Percentiles rank a stretch among this genome's conserved stretches.
Conservation (phyloP, 2,797 vertebrate genomes). For the Karalla daura region DNA sequence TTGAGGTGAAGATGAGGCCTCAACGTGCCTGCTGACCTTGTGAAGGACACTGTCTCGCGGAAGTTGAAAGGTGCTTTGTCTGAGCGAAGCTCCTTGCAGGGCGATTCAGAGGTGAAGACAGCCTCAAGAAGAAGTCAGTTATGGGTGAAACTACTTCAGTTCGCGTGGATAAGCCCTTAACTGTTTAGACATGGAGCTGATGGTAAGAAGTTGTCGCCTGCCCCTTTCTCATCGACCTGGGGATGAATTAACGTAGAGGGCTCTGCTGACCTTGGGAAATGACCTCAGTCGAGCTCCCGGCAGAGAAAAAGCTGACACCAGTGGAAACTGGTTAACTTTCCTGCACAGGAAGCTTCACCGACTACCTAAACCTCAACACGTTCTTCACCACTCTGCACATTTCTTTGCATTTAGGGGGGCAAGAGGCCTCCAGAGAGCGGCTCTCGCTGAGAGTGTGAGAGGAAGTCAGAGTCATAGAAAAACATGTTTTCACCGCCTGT, state of each 20-base stretch:
- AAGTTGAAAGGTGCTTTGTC: neutral
- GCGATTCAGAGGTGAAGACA: neutral
- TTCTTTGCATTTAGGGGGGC: neutral
- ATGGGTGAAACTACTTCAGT: neutral
- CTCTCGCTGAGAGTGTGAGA: neutral
- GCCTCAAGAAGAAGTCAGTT: neutral
- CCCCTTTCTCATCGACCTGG: neutral
- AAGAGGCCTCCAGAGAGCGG: neutral
- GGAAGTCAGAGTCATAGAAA: neutral
- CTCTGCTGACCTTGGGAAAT: constrained; percentile 65
- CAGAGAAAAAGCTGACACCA: constrained; percentile 51
- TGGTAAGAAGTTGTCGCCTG: neutral
- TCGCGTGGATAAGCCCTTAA: fast-evolving
- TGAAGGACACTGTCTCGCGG: constrained; percentile 42
- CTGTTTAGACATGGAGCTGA: neutral
- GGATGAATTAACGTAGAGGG: constrained; percentile 1
- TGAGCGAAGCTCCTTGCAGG: neutral
- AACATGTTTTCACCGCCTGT: constrained; percentile 7
- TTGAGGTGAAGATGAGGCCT: neutral
- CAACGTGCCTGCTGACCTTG: constrained; percentile 62
- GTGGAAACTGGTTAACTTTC: constrained; percentile 31
- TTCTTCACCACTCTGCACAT: neutral
- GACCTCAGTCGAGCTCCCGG: constrained; percentile 35
- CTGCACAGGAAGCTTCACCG: constrained; percentile 24
- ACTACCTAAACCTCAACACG: neutral